These are phyloP conservation scores for Poliocrania exsul DNA, from an alignment of 2,797 vertebrate species.

Conservation along the genomic window DNA sequence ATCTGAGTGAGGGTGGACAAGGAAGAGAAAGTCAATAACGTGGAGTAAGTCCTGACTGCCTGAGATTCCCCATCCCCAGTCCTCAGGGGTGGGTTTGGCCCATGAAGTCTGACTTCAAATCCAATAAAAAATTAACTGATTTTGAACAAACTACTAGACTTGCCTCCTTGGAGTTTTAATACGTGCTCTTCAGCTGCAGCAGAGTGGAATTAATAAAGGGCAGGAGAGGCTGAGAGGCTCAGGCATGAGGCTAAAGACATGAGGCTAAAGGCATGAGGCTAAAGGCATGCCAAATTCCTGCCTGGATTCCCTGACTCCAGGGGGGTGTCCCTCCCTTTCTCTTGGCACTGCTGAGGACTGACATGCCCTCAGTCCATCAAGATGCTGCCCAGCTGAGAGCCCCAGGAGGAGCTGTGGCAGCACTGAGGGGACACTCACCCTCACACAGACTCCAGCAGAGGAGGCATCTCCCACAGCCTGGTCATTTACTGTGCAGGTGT, in stretches of 20 bases:
- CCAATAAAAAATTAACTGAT: conserved; percentile 27
- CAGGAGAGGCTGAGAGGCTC: neutral
- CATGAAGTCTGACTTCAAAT: conserved; percentile 8
- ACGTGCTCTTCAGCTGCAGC: neutral
- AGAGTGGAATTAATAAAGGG: neutral
- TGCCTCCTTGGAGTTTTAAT: neutral
- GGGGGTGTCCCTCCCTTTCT: neutral
- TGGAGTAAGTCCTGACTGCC: neutral
- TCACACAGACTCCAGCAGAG: neutral
- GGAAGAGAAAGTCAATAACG: conserved; percentile 14
- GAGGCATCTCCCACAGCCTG: neutral
- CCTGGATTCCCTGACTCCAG: neutral
- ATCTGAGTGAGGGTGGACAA: neutral
- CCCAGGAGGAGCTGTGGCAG: neutral
- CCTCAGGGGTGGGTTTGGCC: neutral
- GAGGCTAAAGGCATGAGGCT: neutral
- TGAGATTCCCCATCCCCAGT: neutral
- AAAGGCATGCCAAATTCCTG: neutral
- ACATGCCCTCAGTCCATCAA: neutral
- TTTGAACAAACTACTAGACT: neutral
- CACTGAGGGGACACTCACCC: neutral
- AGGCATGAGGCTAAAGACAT: neutral
- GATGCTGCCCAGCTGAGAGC: neutral
- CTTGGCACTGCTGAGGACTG: neutral
- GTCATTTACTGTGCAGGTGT: accelerated